These are phyloP conservation scores for Larimichthys polyactis DNA, from an alignment of 2,113 vertebrate genomes.

Conservation along the genomic window DNA sequence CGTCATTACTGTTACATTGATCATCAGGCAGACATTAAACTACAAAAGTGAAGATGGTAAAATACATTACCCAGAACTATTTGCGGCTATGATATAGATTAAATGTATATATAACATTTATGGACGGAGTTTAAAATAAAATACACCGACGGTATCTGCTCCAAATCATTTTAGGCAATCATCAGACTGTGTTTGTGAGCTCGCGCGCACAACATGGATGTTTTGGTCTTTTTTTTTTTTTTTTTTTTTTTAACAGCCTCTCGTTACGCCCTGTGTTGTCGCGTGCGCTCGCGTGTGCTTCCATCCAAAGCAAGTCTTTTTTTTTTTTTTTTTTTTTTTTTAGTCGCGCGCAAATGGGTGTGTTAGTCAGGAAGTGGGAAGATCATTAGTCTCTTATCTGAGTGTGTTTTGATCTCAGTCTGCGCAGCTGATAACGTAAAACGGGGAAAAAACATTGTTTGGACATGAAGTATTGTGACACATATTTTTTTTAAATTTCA, in stretches of 20 bases:
- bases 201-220: slow-evolving; percentile 53
- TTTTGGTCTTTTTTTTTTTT: slow-evolving; percentile 46
- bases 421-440: not conserved
- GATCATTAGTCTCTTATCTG: slow-evolving; percentile 54
- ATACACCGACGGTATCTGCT: slow-evolving; percentile 13
- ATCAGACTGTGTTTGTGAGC: not conserved
- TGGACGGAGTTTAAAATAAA: not conserved
- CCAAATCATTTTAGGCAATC: not conserved
- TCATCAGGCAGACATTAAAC: not conserved
- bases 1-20: not conserved
- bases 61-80: not conserved
- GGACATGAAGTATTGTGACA: not conserved
- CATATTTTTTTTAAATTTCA: not conserved
- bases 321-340: not conserved
- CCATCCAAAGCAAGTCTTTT: slow-evolving; percentile 56
- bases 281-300: slow-evolving; percentile 72
- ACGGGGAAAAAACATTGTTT: not conserved
- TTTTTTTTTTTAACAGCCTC: slow-evolving; percentile 20
- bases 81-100: no score
- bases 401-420: slow-evolving; percentile 22
- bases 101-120: not conserved
- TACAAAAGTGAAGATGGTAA: not conserved
- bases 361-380: slow-evolving; percentile 69
- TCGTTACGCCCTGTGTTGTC: slow-evolving; percentile 31
- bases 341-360: slow-evolving; percentile 34